Evolutionary conservation across 2,797 vertebrate species (phyloP).

Genomic region (Trichosurus vulpecula): DNA sequence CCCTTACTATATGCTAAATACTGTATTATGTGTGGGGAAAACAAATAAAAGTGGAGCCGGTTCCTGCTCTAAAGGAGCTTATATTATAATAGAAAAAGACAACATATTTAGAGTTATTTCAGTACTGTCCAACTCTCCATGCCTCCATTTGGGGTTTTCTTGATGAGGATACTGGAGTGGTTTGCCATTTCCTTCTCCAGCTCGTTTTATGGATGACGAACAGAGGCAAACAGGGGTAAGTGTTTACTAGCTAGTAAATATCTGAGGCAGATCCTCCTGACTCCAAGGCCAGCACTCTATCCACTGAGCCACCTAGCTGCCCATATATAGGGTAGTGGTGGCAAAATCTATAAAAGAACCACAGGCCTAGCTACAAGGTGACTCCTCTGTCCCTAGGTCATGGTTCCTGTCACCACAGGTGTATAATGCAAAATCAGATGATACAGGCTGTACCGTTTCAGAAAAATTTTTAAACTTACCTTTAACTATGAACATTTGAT

Average conservation of each 20-base stretch:
- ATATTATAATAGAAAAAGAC: not conserved
- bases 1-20: not conserved
- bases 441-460: not conserved
- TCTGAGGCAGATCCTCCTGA: not conserved
- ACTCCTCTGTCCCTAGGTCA: not conserved
- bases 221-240: not conserved
- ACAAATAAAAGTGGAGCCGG: not conserved
- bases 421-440: not conserved
- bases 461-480: not conserved
- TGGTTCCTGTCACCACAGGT: not conserved
- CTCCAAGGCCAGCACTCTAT: not conserved
- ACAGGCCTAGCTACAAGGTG: not conserved
- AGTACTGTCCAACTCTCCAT: not conserved
- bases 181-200: not conserved
- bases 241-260: not conserved
- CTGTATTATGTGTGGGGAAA: no score
- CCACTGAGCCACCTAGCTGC: not conserved
- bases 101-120: not conserved
- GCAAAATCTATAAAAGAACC: not conserved
- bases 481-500: not conserved
- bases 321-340: not conserved
- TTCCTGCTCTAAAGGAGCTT: not conserved
- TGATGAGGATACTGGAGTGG: not conserved
- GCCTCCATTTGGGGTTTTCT: not conserved
- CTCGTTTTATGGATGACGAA: not conserved